Evolutionary conservation across 2,797 vertebrate species (phyloP), one percentile per base, ranked within the genome.

Genomic region (Aratinga solstitialis): DNA sequence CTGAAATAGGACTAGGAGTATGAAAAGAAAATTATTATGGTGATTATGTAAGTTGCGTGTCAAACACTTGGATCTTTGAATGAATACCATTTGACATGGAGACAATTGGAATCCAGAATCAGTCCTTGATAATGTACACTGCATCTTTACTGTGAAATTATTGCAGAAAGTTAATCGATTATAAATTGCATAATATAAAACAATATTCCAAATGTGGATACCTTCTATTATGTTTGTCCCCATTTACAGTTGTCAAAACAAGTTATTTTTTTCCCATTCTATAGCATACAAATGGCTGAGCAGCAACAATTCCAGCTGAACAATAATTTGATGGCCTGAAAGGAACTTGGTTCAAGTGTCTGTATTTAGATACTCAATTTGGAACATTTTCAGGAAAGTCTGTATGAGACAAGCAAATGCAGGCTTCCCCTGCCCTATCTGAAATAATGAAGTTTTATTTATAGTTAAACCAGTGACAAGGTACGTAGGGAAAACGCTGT

Each of bases 141-240:
- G 26, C 56, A 40, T 73, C 42, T 11, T 75, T 59, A 58, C 34
- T 63, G 15, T 68, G 42, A 84, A 75, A 63, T 54, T 47, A 29
- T 47, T 45, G 56, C 36, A 62, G 29, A 59, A 56, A 67, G 62
- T 5, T 45, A 47, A 42, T 61, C 32, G 13, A 66, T 87, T 71
- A 24, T 50, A 38, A 51, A 38, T 34, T 59, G 11, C 62, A 9
- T 72, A 77, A 75, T n/a, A 77, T 9, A 47, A 83, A 82, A 32
- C 20, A 61, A 7, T 74, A 72, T 59, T 84, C 24, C 24, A 38
- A 45, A 67, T 63, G 34, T 67, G 12, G 22, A 34, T 63, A 30
- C 18, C 20, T 74, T 11, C 47, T 76, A 0, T 66, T 62, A 22
- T 0, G 5, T 54, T 22, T 0, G 3, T 32, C 11, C 20, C 18